A percentile compares a stretch with the other conserved stretches of the same genome.
These are phyloP conservation scores for Cacatua alba DNA, from an alignment of 2,113 vertebrate genomes.

Conservation along the genomic window DNA sequence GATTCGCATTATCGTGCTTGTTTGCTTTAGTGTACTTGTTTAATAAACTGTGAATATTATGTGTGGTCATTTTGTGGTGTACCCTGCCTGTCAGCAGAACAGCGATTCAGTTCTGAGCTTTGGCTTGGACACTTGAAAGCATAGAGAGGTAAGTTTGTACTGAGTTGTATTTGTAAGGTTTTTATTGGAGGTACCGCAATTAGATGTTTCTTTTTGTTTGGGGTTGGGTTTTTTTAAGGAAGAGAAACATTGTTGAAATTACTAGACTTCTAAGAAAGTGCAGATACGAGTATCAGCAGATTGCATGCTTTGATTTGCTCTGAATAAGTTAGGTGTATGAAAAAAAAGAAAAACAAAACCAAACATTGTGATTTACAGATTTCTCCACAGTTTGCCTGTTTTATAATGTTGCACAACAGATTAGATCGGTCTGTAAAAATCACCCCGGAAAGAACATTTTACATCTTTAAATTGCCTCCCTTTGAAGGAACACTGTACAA, in stretches of 20 bases:
- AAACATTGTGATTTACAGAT: neutral
- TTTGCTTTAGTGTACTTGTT: neutral
- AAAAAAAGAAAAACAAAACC: neutral
- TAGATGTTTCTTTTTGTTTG: neutral
- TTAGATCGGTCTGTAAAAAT: conserved; percentile 27
- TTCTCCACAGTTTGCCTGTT: conserved; percentile 18
- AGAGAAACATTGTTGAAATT: conserved; percentile 19
- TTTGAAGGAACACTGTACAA: neutral
- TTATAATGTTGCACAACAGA: neutral
- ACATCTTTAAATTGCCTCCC: neutral
- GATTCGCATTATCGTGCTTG: neutral
- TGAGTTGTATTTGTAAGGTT: neutral
- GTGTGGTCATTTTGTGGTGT: neutral
- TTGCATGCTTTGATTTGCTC: conserved; percentile 45
- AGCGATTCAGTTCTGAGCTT: neutral
- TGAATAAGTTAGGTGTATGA: neutral
- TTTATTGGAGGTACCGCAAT: neutral
- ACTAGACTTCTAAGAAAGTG: neutral
- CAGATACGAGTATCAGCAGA: conserved; percentile 38
- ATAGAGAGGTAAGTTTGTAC: neutral
- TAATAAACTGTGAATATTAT: neutral
- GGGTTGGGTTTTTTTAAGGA: neutral
- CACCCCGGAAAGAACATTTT: neutral
- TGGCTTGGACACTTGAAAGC: neutral
- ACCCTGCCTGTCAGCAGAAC: neutral